Conservation (phyloP, 92 coral and sea anemone genomes). For the Blastomussa wellsi region DNA sequence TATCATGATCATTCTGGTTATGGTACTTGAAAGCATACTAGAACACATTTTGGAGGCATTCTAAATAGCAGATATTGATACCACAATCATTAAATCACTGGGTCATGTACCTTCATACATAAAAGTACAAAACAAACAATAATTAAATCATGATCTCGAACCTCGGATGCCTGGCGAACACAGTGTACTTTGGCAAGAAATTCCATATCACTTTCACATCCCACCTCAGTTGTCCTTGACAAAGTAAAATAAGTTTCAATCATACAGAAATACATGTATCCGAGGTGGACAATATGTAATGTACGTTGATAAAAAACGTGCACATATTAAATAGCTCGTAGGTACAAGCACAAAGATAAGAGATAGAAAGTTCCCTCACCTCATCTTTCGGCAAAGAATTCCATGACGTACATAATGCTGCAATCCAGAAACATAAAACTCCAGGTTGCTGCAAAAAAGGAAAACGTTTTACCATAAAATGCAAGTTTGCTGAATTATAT, state of each 20-base stretch:
- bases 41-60: background rate
- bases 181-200: constrained; percentile 96
- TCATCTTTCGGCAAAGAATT: constrained; percentile 80
- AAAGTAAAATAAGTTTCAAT: background rate
- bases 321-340: background rate
- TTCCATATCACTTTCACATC: constrained; percentile 90
- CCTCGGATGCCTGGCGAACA: constrained; percentile 94
- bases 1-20: too few relatives aligned
- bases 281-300: too few relatives aligned
- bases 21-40: too few relatives aligned
- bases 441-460: constrained; percentile 67
- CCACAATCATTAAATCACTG: background rate
- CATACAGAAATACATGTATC: background rate
- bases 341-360: background rate
- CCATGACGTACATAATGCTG: constrained; percentile 86
- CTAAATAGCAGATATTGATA: background rate
- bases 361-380: constrained; percentile 44
- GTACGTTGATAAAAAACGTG: background rate
- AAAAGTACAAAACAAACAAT: background rate
- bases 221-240: constrained; percentile 77
- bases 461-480: constrained; percentile 1
- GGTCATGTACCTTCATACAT: background rate
- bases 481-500: background rate
- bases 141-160: constrained; percentile 15
- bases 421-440: constrained; percentile 85